Percentiles rank a stretch among this genome's conserved stretches.
phyloP scores from a whole-genome alignment of 1,140 invertebrate species.

The Drosophila hydei region DNA sequence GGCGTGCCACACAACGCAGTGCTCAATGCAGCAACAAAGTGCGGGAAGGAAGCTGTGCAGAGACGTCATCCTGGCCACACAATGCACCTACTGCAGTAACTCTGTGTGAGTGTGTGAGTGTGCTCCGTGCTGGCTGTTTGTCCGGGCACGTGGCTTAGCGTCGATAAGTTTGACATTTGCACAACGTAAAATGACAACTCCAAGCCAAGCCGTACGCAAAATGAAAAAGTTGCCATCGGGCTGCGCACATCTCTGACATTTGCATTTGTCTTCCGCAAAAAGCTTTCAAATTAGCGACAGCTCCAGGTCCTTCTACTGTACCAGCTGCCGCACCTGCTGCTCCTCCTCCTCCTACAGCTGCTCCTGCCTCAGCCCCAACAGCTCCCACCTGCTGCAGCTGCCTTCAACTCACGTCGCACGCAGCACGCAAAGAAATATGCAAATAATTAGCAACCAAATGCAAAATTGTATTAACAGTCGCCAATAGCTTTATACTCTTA shows the following conservation, averaged over 20 bases:
- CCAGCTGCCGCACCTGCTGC: not conserved
- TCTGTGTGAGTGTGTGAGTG: not conserved
- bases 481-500: not conserved
- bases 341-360: not conserved
- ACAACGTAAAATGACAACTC: slow-evolving; percentile 78
- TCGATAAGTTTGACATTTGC: slow-evolving; percentile 81
- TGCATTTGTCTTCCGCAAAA: slow-evolving; percentile 71
- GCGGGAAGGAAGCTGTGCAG: not conserved
- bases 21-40: slow-evolving; percentile 36
- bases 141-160: slow-evolving; percentile 68
- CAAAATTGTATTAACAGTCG: slow-evolving; percentile 34
- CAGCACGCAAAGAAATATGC: slow-evolving; percentile 56
- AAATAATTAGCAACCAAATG: slow-evolving; percentile 66
- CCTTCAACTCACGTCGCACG: slow-evolving; percentile 22
- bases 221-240: slow-evolving; percentile 72
- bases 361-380: not conserved
- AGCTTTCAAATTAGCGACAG: slow-evolving; percentile 55
- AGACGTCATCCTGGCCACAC: slow-evolving; percentile 42
- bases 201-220: slow-evolving; percentile 61
- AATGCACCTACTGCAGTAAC: slow-evolving; percentile 28
- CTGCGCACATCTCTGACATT: slow-evolving; percentile 66
- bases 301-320: slow-evolving; percentile 10
- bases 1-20: slow-evolving; percentile 62
- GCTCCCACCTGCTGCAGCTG: not conserved
- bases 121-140: slow-evolving; percentile 11